Percentiles rank a stretch among this genome's conserved stretches.
Conservation (phyloP, 2,888 invertebrate species). For the Leptogaster cylindrica region DNA sequence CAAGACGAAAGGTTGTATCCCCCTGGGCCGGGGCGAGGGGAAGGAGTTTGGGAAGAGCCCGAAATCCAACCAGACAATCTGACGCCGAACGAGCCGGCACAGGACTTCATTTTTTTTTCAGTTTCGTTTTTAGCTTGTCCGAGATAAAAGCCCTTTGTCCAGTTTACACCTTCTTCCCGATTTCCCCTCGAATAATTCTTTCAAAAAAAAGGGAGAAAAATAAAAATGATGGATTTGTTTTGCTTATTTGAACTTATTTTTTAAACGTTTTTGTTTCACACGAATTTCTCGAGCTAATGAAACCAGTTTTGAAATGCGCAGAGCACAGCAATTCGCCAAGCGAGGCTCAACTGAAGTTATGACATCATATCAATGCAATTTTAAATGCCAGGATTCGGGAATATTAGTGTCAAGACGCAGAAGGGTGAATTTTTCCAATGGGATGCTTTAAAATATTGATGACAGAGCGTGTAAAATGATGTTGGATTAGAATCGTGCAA, state of each 20-base stretch:
- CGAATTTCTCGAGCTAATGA: slow-evolving; percentile 13
- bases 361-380: slow-evolving; percentile 33
- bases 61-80: slow-evolving; percentile 45
- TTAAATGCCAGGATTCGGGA: neutral
- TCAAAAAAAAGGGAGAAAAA: no score
- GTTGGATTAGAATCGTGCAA: neutral
- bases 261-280: slow-evolving; percentile 19
- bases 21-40: no score
- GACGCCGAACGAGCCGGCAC: slow-evolving; percentile 42
- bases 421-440: neutral
- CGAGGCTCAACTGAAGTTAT: slow-evolving; percentile 15
- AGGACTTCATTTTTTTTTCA: slow-evolving; percentile 27
- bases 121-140: slow-evolving; percentile 17
- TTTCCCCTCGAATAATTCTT: no score
- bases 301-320: slow-evolving; percentile 23
- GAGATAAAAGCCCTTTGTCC: neutral
- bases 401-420: neutral
- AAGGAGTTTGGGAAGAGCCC: no score
- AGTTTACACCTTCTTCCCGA: neutral
- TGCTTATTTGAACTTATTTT: neutral
- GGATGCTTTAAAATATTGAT: neutral
- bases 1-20: no score
- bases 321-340: neutral
- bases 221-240: no score
- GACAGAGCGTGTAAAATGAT: no score